phyloP scores from a whole-genome alignment of 1,140 invertebrate genomes.

The Eumeta japonica region DNA sequence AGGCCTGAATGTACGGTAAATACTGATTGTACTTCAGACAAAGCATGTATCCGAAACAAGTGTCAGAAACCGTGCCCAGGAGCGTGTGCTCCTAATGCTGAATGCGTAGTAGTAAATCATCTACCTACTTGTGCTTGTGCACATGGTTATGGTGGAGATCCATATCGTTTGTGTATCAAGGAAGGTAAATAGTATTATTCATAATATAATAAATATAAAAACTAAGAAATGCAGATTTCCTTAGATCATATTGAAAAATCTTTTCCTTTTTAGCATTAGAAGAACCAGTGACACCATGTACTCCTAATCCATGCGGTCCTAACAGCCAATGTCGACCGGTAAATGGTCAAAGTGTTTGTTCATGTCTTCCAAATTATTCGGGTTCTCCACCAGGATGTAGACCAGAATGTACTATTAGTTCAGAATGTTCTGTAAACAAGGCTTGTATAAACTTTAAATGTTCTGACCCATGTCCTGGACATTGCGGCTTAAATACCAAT shows the following conservation, averaged over 20 bases:
- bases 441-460: conserved; percentile 69
- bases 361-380: conserved; percentile 69
- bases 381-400: conserved; percentile 73
- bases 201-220: conserved; percentile 1
- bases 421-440: conserved; percentile 66
- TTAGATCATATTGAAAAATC: background rate
- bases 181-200: conserved; percentile 23
- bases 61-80: conserved; percentile 74
- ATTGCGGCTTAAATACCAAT: conserved; percentile 72
- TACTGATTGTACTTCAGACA: conserved; percentile 67
- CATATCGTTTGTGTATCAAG: conserved; percentile 58
- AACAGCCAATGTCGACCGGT: conserved; percentile 70
- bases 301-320: conserved; percentile 69
- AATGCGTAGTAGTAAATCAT: conserved; percentile 74
- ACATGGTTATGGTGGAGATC: conserved; percentile 66
- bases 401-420: conserved; percentile 70
- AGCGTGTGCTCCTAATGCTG: conserved; percentile 67
- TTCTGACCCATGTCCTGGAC: conserved; percentile 67
- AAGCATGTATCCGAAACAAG: conserved; percentile 67
- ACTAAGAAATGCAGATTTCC: background rate
- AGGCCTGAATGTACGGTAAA: conserved; percentile 66
- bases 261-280: conserved; percentile 21
- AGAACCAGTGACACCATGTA: conserved; percentile 59
- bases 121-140: conserved; percentile 69
- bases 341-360: conserved; percentile 67